Evolutionary conservation across 2,113 vertebrate species (phyloP).

Genomic region (Megaceryle torquata): DNA sequence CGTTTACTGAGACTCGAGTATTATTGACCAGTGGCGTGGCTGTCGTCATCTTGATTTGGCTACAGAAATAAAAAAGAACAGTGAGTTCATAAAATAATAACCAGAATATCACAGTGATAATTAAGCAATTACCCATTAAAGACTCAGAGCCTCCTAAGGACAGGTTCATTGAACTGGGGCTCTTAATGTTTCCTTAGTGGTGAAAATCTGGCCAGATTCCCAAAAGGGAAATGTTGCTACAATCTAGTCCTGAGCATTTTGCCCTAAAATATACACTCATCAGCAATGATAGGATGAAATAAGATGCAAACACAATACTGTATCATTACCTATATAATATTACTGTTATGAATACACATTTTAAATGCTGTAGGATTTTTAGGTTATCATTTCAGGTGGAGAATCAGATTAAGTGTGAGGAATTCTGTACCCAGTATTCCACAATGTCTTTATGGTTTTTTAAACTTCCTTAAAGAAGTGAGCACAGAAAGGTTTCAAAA

Average conservation of each 20-base stretch:
- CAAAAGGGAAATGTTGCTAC: neutral
- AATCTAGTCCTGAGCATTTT: neutral
- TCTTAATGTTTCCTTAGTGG: neutral
- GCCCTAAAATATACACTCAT: neutral
- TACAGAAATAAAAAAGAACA: neutral
- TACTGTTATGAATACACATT: neutral
- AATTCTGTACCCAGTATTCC: neutral
- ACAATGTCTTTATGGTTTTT: neutral
- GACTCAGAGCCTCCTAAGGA: neutral
- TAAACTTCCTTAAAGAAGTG: neutral
- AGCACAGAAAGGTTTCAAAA: neutral
- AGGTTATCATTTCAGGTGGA: neutral
- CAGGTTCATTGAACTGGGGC: neutral
- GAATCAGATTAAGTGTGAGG: neutral
- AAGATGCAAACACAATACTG: neutral
- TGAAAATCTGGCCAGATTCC: neutral
- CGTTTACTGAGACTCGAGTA: slow-evolving; percentile 45
- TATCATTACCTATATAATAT: neutral
- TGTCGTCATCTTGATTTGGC: slow-evolving; percentile 68
- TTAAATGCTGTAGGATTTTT: neutral
- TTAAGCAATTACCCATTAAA: neutral
- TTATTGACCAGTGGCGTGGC: slow-evolving; percentile 1
- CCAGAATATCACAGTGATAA: neutral
- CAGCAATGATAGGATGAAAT: neutral
- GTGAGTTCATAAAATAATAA: neutral